phyloP scores from a whole-genome alignment of 92 coral and sea anemone genomes.

The Umimayanthus kanabou region DNA sequence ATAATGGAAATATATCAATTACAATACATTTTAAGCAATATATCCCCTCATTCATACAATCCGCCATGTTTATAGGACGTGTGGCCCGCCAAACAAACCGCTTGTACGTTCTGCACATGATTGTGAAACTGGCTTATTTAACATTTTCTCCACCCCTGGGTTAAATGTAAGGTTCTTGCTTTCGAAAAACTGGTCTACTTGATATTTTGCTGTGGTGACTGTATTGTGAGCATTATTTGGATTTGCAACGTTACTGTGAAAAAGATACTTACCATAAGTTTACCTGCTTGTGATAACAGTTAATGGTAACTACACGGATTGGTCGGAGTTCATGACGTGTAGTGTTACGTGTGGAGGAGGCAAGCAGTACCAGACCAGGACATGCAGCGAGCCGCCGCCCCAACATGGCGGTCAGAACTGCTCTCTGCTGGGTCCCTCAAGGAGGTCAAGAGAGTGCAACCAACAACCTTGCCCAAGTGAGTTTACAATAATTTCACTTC shows the following conservation, averaged over 20 bases:
- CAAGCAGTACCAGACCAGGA: conserved; percentile 75
- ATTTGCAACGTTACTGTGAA: neutral
- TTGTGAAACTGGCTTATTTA: too few relatives aligned
- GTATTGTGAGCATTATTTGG: neutral
- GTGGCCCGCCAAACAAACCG: too few relatives aligned
- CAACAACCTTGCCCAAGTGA: conserved; percentile 83
- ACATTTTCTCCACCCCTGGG: too few relatives aligned
- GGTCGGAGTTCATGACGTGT: conserved; percentile 92
- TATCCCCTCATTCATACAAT: too few relatives aligned
- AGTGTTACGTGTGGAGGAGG: conserved; percentile 96
- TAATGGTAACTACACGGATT: conserved; percentile 89
- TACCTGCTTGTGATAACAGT: conserved; percentile 50
- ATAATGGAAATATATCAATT: too few relatives aligned
- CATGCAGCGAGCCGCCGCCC: conserved; percentile 94
- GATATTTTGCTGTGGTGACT: too few relatives aligned
- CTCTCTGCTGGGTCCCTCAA: conserved; percentile 68
- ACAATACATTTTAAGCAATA: too few relatives aligned
- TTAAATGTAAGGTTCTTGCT: too few relatives aligned
- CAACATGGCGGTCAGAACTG: conserved; percentile 93
- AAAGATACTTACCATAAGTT: neutral
- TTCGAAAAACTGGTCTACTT: too few relatives aligned
- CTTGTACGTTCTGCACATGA: too few relatives aligned
- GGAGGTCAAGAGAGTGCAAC: conserved; percentile 80
- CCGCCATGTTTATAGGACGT: too few relatives aligned
- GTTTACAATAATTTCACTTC: neutral